Percentiles rank a stretch among this genome's conserved stretches.
Conservation (phyloP, 2,888 invertebrate genomes). For the Alloplasta piceator region DNA sequence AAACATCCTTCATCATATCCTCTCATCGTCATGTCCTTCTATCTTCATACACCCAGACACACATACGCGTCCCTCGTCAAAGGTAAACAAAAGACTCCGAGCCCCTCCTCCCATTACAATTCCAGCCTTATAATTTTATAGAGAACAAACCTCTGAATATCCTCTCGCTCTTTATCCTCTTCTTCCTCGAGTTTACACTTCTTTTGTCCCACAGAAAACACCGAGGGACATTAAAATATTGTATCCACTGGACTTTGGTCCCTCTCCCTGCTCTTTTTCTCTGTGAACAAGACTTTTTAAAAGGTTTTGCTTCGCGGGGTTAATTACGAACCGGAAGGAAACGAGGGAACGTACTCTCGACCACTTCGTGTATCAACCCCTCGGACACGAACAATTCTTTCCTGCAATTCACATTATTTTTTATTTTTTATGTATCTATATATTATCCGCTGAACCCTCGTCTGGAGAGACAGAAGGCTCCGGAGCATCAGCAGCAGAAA, state of each 20-base stretch:
- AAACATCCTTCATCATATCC: constrained; percentile 56
- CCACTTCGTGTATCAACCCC: constrained; percentile 35
- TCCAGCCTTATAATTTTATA: constrained; percentile 41
- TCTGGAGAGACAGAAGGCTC: constrained; percentile 9
- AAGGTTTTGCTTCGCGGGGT: constrained; percentile 39
- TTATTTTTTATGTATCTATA: constrained; percentile 6
- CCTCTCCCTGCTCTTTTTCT: not conserved
- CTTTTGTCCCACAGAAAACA: constrained; percentile 19
- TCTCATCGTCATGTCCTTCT: constrained; percentile 13
- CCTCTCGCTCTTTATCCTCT: constrained; percentile 3
- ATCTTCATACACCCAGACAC: not conserved
- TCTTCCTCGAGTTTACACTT: constrained; percentile 23
- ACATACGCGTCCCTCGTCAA: constrained; percentile 43
- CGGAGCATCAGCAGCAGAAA: constrained; percentile 27
- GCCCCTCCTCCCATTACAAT: constrained; percentile 1
- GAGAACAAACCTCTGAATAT: constrained; percentile 22
- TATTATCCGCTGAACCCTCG: constrained; percentile 7
- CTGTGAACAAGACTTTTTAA: constrained; percentile 33
- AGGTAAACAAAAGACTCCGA: constrained; percentile 55
- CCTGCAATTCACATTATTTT: not conserved
- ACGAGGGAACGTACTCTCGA: constrained; percentile 52
- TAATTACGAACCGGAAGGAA: constrained; percentile 64
- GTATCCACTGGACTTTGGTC: not conserved
- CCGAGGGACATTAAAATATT: not conserved
- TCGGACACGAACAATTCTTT: constrained; percentile 39